Evolutionary conservation across 1,140 invertebrate genomes (phyloP).

Genomic region (Sarcophaga peregrina): DNA sequence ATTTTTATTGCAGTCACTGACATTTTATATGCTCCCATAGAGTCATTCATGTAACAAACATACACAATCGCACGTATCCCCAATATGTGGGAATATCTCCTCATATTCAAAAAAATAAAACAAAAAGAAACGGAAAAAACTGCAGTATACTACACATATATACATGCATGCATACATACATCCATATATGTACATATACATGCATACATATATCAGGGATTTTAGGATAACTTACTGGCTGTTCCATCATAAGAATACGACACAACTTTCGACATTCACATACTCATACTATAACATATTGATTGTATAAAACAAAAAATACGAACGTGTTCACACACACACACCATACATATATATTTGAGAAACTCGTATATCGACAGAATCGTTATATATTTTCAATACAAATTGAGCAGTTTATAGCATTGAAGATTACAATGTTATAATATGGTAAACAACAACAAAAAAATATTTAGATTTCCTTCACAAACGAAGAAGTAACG

Average conservation of each 20-base stretch:
- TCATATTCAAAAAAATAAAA: neutral
- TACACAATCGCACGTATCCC: neutral
- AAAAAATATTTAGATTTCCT: too few relatives aligned
- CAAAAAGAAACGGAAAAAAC: neutral
- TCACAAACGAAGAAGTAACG: too few relatives aligned
- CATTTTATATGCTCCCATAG: constrained; percentile 34
- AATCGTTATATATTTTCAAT: neutral
- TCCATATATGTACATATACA: too few relatives aligned
- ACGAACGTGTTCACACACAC: too few relatives aligned
- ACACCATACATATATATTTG: neutral
- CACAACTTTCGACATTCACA: too few relatives aligned
- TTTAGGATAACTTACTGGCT: neutral
- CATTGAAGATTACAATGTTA: neutral
- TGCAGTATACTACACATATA: neutral
- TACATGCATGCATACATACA: too few relatives aligned
- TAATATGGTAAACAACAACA: too few relatives aligned
- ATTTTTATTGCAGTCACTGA: constrained; percentile 41
- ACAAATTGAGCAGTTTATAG: constrained; percentile 33
- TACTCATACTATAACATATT: too few relatives aligned
- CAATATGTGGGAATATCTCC: constrained; percentile 1
- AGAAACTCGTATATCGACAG: neutral
- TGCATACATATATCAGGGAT: constrained; percentile 31
- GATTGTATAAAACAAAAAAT: too few relatives aligned
- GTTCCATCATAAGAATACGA: too few relatives aligned
- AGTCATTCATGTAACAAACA: constrained; percentile 5